A percentile compares a stretch with the other conserved stretches of the same genome.
Evolutionary conservation across 2,888 invertebrate genomes (phyloP).

Genomic region (Drosophila infuscata): DNA sequence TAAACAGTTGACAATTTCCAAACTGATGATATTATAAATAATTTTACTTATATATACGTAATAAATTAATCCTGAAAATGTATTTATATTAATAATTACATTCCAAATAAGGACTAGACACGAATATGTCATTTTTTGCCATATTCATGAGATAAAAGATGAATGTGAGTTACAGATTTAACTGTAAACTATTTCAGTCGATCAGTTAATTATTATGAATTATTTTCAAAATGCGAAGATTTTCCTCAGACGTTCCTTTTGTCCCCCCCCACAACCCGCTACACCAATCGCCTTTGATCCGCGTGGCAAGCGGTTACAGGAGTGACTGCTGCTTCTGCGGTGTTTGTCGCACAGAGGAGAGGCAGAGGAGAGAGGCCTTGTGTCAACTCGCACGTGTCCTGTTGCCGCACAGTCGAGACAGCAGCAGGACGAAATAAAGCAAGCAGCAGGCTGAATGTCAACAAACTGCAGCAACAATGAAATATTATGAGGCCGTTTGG

Average conservation of each 20-base stretch:
- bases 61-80: no score
- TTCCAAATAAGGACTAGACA: not conserved
- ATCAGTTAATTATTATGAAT: not conserved
- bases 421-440: slow-evolving; percentile 31
- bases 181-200: not conserved
- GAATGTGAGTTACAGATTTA: not conserved
- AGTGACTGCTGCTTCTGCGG: not conserved
- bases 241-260: not conserved
- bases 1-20: no score
- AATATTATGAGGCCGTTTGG: slow-evolving; percentile 71
- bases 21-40: no score
- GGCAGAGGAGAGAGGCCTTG: slow-evolving; percentile 1
- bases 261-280: not conserved
- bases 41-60: no score
- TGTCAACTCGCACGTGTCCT: slow-evolving; percentile 36
- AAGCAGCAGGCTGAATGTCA: slow-evolving; percentile 59
- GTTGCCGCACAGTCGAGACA: slow-evolving; percentile 64
- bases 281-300: not conserved
- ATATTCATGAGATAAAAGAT: not conserved
- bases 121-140: not conserved
- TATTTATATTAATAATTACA: not conserved
- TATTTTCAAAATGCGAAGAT: not conserved
- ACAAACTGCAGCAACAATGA: slow-evolving; percentile 73
- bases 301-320: not conserved
- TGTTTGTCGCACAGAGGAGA: not conserved